Evolutionary conservation across 2,797 vertebrate genomes (phyloP).

Genomic region (Glyptemys insculpta): DNA sequence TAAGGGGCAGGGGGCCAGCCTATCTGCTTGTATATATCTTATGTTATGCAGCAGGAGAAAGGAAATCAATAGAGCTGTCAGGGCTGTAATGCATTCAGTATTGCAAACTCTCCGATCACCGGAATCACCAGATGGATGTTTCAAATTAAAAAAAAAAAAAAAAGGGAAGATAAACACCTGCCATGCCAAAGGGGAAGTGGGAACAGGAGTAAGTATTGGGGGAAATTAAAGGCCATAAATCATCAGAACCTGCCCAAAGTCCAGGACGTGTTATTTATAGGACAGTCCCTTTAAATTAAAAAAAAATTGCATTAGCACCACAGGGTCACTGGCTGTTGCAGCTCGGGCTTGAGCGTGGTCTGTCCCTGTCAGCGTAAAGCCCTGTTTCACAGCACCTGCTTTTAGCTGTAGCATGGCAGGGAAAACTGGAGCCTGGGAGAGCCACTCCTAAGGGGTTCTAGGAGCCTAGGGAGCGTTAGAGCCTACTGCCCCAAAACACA

Average conservation of each 20-base stretch:
- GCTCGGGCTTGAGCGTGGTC: not conserved
- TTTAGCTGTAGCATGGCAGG: not conserved
- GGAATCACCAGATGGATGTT: slow-evolving; percentile 64
- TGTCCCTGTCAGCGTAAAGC: not conserved
- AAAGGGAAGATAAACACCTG: slow-evolving; percentile 50
- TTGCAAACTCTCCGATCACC: not conserved
- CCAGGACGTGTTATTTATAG: not conserved
- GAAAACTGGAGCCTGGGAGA: not conserved
- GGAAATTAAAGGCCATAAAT: slow-evolving; percentile 70
- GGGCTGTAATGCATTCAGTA: slow-evolving; percentile 17
- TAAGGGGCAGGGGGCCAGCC: slow-evolving; percentile 32
- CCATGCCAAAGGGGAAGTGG: slow-evolving; percentile 35
- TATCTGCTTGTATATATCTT: slow-evolving; percentile 34
- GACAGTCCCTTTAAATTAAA: not conserved
- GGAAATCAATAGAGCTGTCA: slow-evolving; percentile 73
- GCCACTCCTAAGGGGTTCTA: not conserved
- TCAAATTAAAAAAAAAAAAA: slow-evolving; percentile 54
- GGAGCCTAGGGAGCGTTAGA: not conserved
- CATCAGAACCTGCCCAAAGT: not conserved
- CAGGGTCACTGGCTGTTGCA: not conserved
- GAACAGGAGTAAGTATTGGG: not conserved
- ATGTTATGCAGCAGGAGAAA: slow-evolving; percentile 53
- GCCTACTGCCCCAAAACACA: not conserved
- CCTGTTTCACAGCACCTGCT: not conserved
- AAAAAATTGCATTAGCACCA: not conserved